A percentile compares a stretch with the other conserved stretches of the same genome.
These are phyloP conservation scores for Crotalus viridis DNA, from an alignment of 2,113 vertebrate species.

Conservation along the genomic window DNA sequence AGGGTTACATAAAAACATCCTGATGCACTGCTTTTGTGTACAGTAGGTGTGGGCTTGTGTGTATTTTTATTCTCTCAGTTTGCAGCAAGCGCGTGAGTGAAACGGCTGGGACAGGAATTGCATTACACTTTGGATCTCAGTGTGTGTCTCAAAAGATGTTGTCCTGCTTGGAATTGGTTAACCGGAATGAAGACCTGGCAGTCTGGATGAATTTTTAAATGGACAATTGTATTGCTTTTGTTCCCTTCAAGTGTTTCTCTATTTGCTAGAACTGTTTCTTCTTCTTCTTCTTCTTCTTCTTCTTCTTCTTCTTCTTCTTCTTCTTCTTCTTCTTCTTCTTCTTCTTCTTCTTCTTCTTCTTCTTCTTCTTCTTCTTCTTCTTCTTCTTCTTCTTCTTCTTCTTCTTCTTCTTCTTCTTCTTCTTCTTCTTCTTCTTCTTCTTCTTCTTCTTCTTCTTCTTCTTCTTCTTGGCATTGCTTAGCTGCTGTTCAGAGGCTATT, in stretches of 20 bases:
- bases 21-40: not conserved
- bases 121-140: not conserved
- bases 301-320: too few relatives aligned
- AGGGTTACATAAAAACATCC: not conserved
- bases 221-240: not conserved
- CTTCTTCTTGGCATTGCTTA: not conserved
- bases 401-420: too few relatives aligned
- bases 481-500: not conserved
- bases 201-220: not conserved
- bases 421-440: too few relatives aligned
- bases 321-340: too few relatives aligned
- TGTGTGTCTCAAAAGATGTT: not conserved
- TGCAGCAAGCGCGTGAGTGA: not conserved
- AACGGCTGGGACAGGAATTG: not conserved
- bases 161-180: not conserved
- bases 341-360: too few relatives aligned
- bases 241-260: not conserved
- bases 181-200: not conserved
- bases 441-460: too few relatives aligned
- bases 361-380: too few relatives aligned
- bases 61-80: not conserved
- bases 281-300: too few relatives aligned
- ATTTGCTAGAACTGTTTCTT: not conserved
- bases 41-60: not conserved
- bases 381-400: too few relatives aligned